These are phyloP conservation scores for Tethea ocularis DNA, from an alignment of 2,888 invertebrate species.

Conservation along the genomic window DNA sequence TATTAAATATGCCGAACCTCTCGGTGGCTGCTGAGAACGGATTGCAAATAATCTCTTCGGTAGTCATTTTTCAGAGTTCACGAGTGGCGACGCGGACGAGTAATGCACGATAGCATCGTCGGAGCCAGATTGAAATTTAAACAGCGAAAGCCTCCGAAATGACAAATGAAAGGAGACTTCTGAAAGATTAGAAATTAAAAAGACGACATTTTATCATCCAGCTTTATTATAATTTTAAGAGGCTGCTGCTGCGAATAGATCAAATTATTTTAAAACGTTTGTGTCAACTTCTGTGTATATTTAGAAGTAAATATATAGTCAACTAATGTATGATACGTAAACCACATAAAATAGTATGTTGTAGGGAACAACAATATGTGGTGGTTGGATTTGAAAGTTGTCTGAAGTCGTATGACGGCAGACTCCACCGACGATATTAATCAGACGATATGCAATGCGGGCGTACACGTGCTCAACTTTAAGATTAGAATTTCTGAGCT, in stretches of 20 bases:
- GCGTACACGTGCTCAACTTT: slow-evolving; percentile 63
- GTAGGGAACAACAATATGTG: slow-evolving; percentile 7
- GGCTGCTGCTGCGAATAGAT: not conserved
- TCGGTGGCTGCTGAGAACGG: slow-evolving; percentile 53
- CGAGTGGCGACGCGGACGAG: slow-evolving; percentile 46
- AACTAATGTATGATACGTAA: not conserved
- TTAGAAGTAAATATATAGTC: too few species aligned
- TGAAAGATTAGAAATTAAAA: slow-evolving; percentile 36
- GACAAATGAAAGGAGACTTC: slow-evolving; percentile 41
- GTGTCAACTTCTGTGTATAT: not conserved
- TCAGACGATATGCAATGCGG: slow-evolving; percentile 72
- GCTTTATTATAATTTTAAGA: slow-evolving; percentile 17
- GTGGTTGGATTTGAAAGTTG: slow-evolving; percentile 60
- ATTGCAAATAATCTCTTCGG: slow-evolving; percentile 70
- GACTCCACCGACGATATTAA: slow-evolving; percentile 65
- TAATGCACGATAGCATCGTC: slow-evolving; percentile 58
- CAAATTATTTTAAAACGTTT: not conserved
- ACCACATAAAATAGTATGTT: not conserved
- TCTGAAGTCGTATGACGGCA: slow-evolving; percentile 56
- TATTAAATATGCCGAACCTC: slow-evolving; percentile 74
- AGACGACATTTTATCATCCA: slow-evolving; percentile 34
- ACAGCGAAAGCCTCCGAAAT: slow-evolving; percentile 57
- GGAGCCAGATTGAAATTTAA: slow-evolving; percentile 60
- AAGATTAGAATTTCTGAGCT: slow-evolving; percentile 68
- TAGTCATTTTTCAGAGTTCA: slow-evolving; percentile 64